These are phyloP conservation scores for Thecophora atra DNA, from an alignment of 2,888 invertebrate species.

Conservation along the genomic window DNA sequence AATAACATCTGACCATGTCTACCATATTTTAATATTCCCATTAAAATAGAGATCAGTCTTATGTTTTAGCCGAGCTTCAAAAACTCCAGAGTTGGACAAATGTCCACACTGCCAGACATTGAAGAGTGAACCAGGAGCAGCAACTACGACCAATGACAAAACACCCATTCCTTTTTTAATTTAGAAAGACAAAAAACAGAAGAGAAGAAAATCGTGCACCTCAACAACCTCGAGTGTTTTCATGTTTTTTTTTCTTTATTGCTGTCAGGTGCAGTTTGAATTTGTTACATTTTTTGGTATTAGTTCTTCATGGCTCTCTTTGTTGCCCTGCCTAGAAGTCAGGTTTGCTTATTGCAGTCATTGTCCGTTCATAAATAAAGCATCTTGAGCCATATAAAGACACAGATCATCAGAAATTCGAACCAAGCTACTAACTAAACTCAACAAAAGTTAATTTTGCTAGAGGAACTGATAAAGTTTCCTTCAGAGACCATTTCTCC, in stretches of 20 bases:
- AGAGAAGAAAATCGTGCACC: conserved; percentile 16
- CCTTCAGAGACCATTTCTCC: not conserved
- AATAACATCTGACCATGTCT: no score
- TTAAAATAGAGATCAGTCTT: no score
- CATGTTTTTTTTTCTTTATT: conserved; percentile 17
- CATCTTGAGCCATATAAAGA: not conserved
- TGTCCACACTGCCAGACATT: conserved; percentile 8
- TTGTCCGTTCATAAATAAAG: not conserved
- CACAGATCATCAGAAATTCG: not conserved
- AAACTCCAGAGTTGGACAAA: not conserved
- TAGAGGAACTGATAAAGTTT: not conserved
- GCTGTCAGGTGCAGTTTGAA: conserved; percentile 43
- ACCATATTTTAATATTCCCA: no score
- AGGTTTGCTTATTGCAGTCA: not conserved
- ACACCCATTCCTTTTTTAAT: not conserved
- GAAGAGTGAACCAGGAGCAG: conserved; percentile 35
- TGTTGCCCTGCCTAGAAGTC: not conserved
- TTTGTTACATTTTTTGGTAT: conserved; percentile 13
- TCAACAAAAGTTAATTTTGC: conserved; percentile 16
- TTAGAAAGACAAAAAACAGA: not conserved
- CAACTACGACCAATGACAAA: conserved; percentile 23
- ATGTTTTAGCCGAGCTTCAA: no score
- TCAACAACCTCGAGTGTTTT: conserved; percentile 15
- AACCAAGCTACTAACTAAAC: not conserved
- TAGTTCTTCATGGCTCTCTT: not conserved